Evolutionary conservation across 2,888 invertebrate species (phyloP), one percentile per base, ranked within the genome.

Genomic region (Tetranychus truncatus): DNA sequence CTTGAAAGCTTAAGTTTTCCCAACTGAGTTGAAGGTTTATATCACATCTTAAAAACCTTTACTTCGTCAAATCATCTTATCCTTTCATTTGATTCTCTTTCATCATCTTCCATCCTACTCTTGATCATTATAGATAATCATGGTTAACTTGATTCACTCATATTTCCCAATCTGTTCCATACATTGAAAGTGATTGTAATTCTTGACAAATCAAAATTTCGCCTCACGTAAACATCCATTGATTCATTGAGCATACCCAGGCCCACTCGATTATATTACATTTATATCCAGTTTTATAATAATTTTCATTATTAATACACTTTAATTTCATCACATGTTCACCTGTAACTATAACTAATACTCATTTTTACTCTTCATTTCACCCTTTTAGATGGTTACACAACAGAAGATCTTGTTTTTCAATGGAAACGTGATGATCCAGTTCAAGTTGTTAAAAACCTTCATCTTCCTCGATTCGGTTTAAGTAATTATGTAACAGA

Each of bases 351-450:
- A 15, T 55, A 55, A 55, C 15, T 15, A 5, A 55, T 15, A 7
- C 15, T 15, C 7, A 9, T 55, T 55, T 55, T 15, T 55, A 9
- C 55, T 55, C 15, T 65, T 67, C 9, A 66, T 24, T 34, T 15
- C 55, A 55, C 9, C 4, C 44, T 34, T 72, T 45, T 20, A 96
- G 96, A 97, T 84, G 96, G 96, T 78, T 96, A 95, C 91, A 96
- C 96, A 72, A 95, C 95, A 72, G 91, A 91, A 80, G 95, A 96
- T 85, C 87, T 96, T 81, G 92, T 94, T 80, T 96, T 96, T 85
- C 86, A 92, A 80, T 96, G 95, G 95, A 94, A 95, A 83, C 91
- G 92, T 83, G 77, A 78, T 9, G 93, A 95, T 84, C 94, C 95
- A 1, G 94, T 95, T 76, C 95, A 95, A 86, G 92, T 95, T 79